Evolutionary conservation across 2,113 vertebrate genomes (phyloP).

Genomic region (Cephalopterus ornatus): DNA sequence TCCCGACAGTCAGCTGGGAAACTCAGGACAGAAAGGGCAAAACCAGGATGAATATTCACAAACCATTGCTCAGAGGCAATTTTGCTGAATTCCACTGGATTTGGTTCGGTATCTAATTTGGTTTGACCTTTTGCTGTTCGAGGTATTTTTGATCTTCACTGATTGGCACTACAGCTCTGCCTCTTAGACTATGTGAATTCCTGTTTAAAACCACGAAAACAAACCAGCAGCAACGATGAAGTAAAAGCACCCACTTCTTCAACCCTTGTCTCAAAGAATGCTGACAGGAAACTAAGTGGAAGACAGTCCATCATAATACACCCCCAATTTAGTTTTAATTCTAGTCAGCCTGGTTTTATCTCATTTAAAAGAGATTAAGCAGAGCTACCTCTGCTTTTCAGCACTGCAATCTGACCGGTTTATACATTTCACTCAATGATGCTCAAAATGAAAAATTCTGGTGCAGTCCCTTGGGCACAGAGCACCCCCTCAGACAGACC

Average conservation of each 20-base stretch:
- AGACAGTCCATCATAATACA: background rate
- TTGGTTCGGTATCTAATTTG: background rate
- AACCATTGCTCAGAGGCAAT: background rate
- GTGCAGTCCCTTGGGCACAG: background rate
- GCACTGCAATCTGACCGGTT: background rate
- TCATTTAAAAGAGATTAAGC: background rate
- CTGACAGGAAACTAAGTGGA: background rate
- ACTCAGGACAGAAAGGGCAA: background rate
- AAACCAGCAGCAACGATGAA: background rate
- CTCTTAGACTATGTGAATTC: background rate
- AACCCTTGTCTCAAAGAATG: background rate
- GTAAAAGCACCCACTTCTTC: background rate
- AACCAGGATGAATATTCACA: background rate
- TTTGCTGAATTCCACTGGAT: background rate
- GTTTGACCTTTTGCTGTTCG: background rate
- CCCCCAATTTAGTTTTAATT: background rate
- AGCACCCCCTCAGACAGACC: background rate
- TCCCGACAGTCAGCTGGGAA: background rate
- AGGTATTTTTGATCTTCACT: background rate
- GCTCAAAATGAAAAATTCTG: background rate
- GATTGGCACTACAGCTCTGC: background rate
- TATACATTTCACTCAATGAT: background rate
- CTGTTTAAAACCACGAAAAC: background rate
- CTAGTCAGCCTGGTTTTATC: background rate
- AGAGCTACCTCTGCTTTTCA: background rate